Base-by-base conservation (phyloP, 2,113 vertebrate genomes). In the Phoxinus phoxinus region DNA sequence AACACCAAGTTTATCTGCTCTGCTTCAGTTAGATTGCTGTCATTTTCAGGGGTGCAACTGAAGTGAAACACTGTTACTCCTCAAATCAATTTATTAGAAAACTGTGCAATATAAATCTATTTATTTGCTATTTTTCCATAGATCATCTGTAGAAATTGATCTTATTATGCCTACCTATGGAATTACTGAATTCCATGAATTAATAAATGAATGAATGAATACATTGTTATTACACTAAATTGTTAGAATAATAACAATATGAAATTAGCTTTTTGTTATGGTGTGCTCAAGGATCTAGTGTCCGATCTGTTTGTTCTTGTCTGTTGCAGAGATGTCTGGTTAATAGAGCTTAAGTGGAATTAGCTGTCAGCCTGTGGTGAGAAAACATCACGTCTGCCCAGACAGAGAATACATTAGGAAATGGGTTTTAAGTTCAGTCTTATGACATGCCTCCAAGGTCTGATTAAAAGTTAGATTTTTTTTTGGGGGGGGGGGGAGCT, bases 291-390 rank as follows among this genome's bases (percentile, higher is more conserved):
- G 13, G 44, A 59, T 25, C 46, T 87, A 63, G 3, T 77, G 30
- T 35, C 56, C 30, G 27, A 81, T 83, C 44, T 56, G 72, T 37
- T 83, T 41, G 79, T 87, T 84, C 73, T 83, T 73, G 82, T 67
- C 17, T 59, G 61, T 1, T 15, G 41, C 61, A 84, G 81, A 58
- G 19, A 37, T 69, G 51, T 41, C 77, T 72, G 76, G 65, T 72
- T 73, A 73, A 85, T 46, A 72, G 51, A 84, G 75, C 82, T 78
- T 78, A 76, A 84, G 41, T 59, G 41, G 76, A 77, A 69, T 87
- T 71, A 48, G 25, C 37, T 71, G 35, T 27, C 75, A 46, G 75
- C 41, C 46, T 56, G 32, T 72, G 75, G 46, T 71, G 76, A 61
- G 65, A 46, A 79, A 58, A 27, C 19, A 44, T 41, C 15, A 27